These are phyloP conservation scores for Microplitis deprimator DNA, from an alignment of 2,888 invertebrate genomes.

Conservation along the genomic window DNA sequence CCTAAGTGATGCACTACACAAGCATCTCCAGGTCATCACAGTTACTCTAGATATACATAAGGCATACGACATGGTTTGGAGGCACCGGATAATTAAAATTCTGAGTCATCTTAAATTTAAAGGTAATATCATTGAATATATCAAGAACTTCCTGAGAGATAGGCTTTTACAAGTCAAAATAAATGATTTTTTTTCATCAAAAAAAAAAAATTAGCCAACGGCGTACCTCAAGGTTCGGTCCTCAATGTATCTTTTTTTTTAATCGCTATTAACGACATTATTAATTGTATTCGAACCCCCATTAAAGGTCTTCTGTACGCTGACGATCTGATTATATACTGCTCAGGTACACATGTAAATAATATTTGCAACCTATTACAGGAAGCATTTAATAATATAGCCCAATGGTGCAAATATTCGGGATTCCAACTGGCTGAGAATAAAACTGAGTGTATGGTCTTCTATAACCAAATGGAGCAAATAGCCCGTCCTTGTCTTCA, in stretches of 20 bases:
- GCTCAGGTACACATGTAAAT: conserved; percentile 17
- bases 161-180: conserved; percentile 26
- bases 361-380: conserved; percentile 23
- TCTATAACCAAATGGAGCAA: not conserved
- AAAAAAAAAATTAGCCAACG: conserved; percentile 16
- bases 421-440: conserved; percentile 36
- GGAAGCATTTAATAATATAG: conserved; percentile 16
- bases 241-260: conserved; percentile 31
- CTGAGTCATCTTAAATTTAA: not conserved
- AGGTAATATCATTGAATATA: conserved; percentile 23
- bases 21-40: not conserved
- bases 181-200: not conserved
- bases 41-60: conserved; percentile 19
- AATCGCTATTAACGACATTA: conserved; percentile 34
- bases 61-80: conserved; percentile 35
- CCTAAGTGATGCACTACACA: not conserved
- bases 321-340: conserved; percentile 33
- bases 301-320: conserved; percentile 22
- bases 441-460: conserved; percentile 30
- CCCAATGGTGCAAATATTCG: not conserved
- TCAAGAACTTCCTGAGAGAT: conserved; percentile 27
- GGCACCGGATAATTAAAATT: not conserved
- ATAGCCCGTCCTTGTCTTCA: not conserved
- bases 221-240: conserved; percentile 35
- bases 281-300: not conserved